Percentiles rank a stretch among this genome's conserved stretches.
Evolutionary conservation across 2,888 invertebrate genomes (phyloP).

Genomic region (Rhopalosiphum nymphaeae): DNA sequence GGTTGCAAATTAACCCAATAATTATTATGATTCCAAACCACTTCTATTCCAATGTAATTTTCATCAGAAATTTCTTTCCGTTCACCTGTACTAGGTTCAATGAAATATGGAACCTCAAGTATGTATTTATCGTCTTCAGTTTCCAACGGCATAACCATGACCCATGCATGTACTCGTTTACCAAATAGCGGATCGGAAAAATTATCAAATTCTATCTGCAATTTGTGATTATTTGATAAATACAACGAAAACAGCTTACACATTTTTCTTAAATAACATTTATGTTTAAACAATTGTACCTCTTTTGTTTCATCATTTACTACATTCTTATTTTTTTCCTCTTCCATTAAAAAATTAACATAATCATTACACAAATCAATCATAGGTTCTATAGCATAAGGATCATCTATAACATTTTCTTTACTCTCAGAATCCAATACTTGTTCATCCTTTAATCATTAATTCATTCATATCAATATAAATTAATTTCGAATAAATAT

Average conservation of each 20-base stretch:
- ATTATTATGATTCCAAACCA: conserved; percentile 69
- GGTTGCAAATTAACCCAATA: conserved; percentile 74
- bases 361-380: conserved; percentile 31
- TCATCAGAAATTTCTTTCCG: conserved; percentile 74
- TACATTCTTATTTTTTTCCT: neutral
- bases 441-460: neutral
- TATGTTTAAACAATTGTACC: neutral
- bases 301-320: neutral
- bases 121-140: conserved; percentile 72
- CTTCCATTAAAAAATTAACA: conserved; percentile 12
- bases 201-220: neutral
- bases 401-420: neutral
- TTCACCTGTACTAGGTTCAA: conserved; percentile 87
- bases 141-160: conserved; percentile 76
- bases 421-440: neutral
- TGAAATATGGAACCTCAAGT: conserved; percentile 76
- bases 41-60: conserved; percentile 83
- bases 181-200: conserved; percentile 76
- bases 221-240: neutral
- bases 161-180: conserved; percentile 86
- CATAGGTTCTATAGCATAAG: neutral
- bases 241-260: neutral
- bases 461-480: neutral
- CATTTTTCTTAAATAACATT: neutral
- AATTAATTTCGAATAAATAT: neutral